Evolutionary conservation across 2,888 invertebrate species (phyloP), one percentile per base, ranked within the genome.

Genomic region (Sarcophaga caerulescens): DNA sequence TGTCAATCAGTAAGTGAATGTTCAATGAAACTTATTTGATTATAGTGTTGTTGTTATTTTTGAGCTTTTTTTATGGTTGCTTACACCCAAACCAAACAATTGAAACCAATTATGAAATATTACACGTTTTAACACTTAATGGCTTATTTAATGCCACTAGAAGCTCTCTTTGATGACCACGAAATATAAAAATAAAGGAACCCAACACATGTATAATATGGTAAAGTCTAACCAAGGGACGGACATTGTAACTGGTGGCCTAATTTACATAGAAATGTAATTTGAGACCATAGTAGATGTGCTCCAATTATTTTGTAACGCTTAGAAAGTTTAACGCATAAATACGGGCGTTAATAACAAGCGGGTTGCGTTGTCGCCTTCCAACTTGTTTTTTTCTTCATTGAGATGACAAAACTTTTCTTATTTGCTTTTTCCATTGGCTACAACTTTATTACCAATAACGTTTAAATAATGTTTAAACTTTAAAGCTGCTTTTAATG

Each of bases 261-360:
- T 80, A 73, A 84, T 84, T 84, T 80, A 44, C 84, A 84, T 84
- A 80, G 65, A 84, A 76, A 76, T n/a, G 47, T 62, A 45, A 76
- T 84, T 84, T 84, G 17, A 65, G 25, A n/a, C 3, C 59, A 45
- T 23, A 23, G 25, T 12, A 35, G 6, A 52, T 45, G n/a, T 63
- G 57, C 63, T 76, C 60, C 74, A 80, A 76, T 71, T 80, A 80
- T 79, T 80, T 74, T 14, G 68, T 66, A 21, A 6, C 70, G 79
- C 80, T 84, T 84, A 84, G 66, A 80, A 84, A 84, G 69, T 80
- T 35, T 71, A 65, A 71, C 60, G 62, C 80, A 71, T 80, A 76
- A 80, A 80, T 80, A 76, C 71, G 66, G 80, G 76, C 66, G 69
- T 73, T 57, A 84, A 35, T 10, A 35, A 35, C 3, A 44, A 1